Evolutionary conservation across 2,888 invertebrate genomes (phyloP).

Genomic region (Physocephala rufipes): DNA sequence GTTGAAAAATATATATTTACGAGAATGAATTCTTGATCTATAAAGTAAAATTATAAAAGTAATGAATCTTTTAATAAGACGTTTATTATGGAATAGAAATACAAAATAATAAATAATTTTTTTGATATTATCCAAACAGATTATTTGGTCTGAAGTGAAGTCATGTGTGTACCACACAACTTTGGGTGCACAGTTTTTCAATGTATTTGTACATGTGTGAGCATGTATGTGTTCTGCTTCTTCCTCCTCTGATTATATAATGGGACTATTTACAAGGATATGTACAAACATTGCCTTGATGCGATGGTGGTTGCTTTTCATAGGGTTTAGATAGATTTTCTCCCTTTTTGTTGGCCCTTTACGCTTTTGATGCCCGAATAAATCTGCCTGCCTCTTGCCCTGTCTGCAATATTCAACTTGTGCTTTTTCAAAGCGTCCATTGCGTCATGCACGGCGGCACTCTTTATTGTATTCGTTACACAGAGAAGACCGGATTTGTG

Average conservation of each 20-base stretch:
- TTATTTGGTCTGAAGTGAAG: too few species aligned
- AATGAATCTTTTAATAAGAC: too few species aligned
- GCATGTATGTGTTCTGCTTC: not conserved
- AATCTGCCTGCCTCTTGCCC: not conserved
- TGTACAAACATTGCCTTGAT: not conserved
- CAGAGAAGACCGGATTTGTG: conserved; percentile 46
- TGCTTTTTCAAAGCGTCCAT: not conserved
- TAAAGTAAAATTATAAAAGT: too few species aligned
- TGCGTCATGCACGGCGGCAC: conserved; percentile 10
- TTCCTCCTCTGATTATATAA: not conserved
- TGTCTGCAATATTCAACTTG: not conserved
- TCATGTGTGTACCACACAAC: too few species aligned
- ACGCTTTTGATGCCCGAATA: conserved; percentile 17
- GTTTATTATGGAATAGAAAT: too few species aligned
- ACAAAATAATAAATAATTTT: too few species aligned
- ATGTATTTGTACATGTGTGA: too few species aligned
- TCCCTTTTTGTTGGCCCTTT: conserved; percentile 24
- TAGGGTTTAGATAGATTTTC: conserved; percentile 30
- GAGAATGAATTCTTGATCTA: too few species aligned
- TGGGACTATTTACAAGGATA: too few species aligned
- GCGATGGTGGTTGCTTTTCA: conserved; percentile 22
- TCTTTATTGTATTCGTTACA: conserved; percentile 40
- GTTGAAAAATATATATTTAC: too few species aligned
- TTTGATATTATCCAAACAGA: too few species aligned
- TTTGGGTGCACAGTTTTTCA: too few species aligned